A percentile compares a stretch with the other conserved stretches of the same genome.
Evolutionary conservation across 2,888 invertebrate species (phyloP).

Genomic region (Holacanthella duospinosa): DNA sequence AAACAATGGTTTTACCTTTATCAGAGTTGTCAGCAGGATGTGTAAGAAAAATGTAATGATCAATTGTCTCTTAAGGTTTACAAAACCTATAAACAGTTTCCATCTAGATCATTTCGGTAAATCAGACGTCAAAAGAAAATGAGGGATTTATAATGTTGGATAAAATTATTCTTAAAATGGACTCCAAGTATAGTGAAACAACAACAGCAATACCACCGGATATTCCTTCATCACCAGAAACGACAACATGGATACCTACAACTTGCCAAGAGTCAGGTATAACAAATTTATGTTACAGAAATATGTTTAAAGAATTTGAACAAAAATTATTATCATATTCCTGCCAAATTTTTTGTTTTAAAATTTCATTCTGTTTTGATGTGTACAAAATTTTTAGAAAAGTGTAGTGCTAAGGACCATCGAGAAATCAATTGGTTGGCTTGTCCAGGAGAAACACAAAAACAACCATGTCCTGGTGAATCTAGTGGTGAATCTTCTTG

Average conservation of each 20-base stretch:
- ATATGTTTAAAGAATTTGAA: too few species aligned
- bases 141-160: background rate
- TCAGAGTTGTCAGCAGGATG: too few species aligned
- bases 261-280: too few species aligned
- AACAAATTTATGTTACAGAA: background rate
- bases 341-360: too few species aligned
- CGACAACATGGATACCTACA: background rate
- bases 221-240: background rate
- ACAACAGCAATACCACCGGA: too few species aligned
- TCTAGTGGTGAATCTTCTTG: background rate
- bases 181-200: too few species aligned
- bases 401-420: background rate
- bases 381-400: too few species aligned
- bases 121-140: background rate
- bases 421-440: background rate
- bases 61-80: background rate
- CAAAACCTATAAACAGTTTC: background rate
- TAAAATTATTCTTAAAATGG: background rate
- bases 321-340: too few species aligned
- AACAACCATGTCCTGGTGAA: background rate
- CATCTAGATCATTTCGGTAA: background rate
- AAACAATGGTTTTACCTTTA: too few species aligned
- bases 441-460: background rate
- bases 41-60: background rate
- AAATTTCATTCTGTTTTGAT: too few species aligned